Percentiles rank a stretch among this genome's conserved stretches.
These are phyloP conservation scores for Clusia tigrina DNA, from an alignment of 2,888 invertebrate species.

Conservation along the genomic window DNA sequence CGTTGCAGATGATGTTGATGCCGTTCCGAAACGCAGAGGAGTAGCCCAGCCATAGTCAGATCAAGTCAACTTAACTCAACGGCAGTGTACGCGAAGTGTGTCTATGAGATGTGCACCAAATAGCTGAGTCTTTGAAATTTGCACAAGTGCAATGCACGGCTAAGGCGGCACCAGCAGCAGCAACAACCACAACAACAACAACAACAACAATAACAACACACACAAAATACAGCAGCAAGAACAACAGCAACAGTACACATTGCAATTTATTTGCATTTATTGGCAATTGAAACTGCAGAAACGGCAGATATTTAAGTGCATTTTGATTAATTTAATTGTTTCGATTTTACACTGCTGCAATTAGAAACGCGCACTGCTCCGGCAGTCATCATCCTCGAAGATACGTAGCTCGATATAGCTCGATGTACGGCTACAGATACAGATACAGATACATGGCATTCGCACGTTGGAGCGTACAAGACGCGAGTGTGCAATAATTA, in stretches of 20 bases:
- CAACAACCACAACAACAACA: not conserved
- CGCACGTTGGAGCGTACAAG: not conserved
- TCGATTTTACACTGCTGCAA: not conserved
- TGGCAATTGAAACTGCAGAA: conserved; percentile 43
- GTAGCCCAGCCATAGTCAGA: no score
- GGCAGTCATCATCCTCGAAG: conserved; percentile 5
- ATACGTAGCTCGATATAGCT: not conserved
- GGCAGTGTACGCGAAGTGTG: not conserved
- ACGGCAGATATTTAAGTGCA: conserved; percentile 17
- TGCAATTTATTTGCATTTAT: conserved; percentile 49
- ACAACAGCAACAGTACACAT: not conserved
- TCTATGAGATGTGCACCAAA: conserved; percentile 13
- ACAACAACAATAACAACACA: not conserved
- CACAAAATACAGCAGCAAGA: not conserved
- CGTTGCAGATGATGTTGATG: no score
- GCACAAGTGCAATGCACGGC: conserved; percentile 19
- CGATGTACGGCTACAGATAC: not conserved
- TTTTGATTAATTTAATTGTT: conserved; percentile 18
- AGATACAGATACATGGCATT: not conserved
- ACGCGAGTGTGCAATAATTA: not conserved
- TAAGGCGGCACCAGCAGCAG: no score
- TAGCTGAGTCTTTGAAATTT: conserved; percentile 3
- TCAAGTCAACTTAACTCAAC: no score
- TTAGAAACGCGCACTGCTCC: not conserved
- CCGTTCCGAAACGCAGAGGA: no score